These are phyloP conservation scores for Neodon shergylaensis DNA, from an alignment of 2,113 vertebrate species.

Conservation along the genomic window DNA sequence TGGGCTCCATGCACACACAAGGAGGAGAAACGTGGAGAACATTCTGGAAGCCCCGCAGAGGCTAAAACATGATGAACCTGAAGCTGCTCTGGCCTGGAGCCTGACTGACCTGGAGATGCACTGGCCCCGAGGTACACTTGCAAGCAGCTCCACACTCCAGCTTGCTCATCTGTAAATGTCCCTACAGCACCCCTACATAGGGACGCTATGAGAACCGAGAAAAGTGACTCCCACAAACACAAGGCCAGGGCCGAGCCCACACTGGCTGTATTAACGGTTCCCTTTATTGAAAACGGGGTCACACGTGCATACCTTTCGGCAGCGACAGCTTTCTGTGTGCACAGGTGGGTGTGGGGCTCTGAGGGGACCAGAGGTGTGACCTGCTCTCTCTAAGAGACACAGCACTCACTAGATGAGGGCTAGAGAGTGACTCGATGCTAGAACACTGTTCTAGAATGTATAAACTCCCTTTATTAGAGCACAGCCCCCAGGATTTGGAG, in stretches of 20 bases:
- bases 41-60: rapidly evolving
- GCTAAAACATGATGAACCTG: not conserved
- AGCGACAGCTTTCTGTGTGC: not conserved
- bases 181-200: rapidly evolving
- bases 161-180: not conserved
- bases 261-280: rapidly evolving
- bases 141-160: not conserved
- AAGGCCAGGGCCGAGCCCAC: rapidly evolving
- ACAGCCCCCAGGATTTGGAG: not conserved
- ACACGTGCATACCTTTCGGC: rapidly evolving
- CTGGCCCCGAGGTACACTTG: not conserved
- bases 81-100: not conserved
- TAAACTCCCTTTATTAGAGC: too few relatives aligned
- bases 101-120: not conserved
- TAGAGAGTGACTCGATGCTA: not conserved
- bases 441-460: not conserved
- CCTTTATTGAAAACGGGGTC: not conserved
- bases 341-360: rapidly evolving
- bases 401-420: not conserved
- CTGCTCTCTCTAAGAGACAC: not conserved
- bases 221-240: rapidly evolving
- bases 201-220: rapidly evolving
- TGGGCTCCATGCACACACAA: not conserved
- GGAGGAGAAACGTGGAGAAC: rapidly evolving
- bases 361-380: rapidly evolving